Evolutionary conservation across 2,797 vertebrate genomes (phyloP), one percentile per base, ranked within the genome.

Genomic region (Halcyon smyrnensis): DNA sequence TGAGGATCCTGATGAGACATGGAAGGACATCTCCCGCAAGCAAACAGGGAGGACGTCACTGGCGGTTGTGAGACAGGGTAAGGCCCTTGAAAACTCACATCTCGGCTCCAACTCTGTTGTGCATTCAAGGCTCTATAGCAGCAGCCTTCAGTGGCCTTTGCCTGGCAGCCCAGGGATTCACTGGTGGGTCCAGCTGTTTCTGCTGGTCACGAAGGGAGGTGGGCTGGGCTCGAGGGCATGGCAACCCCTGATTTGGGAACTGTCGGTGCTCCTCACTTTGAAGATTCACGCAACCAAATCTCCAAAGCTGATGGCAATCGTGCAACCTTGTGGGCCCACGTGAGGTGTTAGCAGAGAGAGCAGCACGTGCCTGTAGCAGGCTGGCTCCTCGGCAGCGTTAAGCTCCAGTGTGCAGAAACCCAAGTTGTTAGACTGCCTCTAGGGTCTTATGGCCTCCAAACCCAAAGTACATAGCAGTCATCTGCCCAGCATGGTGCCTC

Each of bases 21-120:
- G 98, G 98, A 97, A 97, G 50, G 93, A 86, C 20, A 99, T 99
- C 53, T 80, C 98, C 17, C 76, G 87, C 84, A 99, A 98, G 90
- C 77, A 90, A 30, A 97, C 98, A 3, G 65, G 82, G 30, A 95
- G 45, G 67, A 94, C 84, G 0, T 83, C 7, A 0, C 84, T 98
- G 88, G 78, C 1, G 5, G 82, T 98, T 30, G 36, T 27, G 30
- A 94, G 92, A 1, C 48, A 39, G 85, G 98, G 99, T 99, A 91
- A 98, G 98, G 20, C 25, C 24, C 64, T 27, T 71, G 43, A 15
- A 50, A 50, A 62, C 21, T 77, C 28, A 1, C 1, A 0, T 2
- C 2, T 32, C 45, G 11, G 10, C 68, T 67, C 14, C 25, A 50
- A 1, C 39, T 87, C 36, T n/a, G 59, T 37, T 3, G 9, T 27